Conservation (phyloP, 2,113 vertebrate genomes). For the Nerophis ophidion region DNA sequence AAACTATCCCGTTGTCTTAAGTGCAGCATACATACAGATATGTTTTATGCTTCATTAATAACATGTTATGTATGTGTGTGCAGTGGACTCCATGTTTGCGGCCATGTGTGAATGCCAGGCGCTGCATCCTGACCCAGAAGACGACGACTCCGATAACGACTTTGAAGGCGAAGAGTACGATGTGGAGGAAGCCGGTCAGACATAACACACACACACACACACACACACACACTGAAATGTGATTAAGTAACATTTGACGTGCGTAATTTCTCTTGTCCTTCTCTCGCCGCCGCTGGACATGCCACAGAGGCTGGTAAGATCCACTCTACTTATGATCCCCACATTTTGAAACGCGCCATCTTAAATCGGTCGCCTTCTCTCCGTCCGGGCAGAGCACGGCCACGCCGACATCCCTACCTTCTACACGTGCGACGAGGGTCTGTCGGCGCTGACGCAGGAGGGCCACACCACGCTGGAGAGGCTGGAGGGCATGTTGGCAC, state of each 20-base stretch:
- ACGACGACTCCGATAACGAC: slow-evolving; percentile 85
- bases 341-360: neutral
- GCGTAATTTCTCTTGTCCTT: neutral
- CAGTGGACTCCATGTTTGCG: slow-evolving; percentile 94
- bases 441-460: slow-evolving; percentile 84
- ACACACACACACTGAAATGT: neutral
- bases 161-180: slow-evolving; percentile 93
- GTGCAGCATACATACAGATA: neutral
- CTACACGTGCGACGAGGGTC: slow-evolving; percentile 93
- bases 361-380: neutral
- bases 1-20: neutral
- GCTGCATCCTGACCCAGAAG: slow-evolving; percentile 91
- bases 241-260: neutral
- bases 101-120: slow-evolving; percentile 97
- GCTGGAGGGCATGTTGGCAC: slow-evolving; percentile 90
- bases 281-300: neutral
- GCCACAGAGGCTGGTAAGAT: slow-evolving; percentile 54
- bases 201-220: neutral
- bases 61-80: slow-evolving; percentile 9
- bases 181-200: slow-evolving; percentile 87
- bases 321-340: neutral
- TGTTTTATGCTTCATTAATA: too few species aligned
- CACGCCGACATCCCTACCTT: slow-evolving; percentile 84
- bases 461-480: slow-evolving; percentile 90
- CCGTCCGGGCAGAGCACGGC: slow-evolving; percentile 72